Evolutionary conservation across 2,888 invertebrate genomes (phyloP).

Genomic region (Miltochrista miniata): DNA sequence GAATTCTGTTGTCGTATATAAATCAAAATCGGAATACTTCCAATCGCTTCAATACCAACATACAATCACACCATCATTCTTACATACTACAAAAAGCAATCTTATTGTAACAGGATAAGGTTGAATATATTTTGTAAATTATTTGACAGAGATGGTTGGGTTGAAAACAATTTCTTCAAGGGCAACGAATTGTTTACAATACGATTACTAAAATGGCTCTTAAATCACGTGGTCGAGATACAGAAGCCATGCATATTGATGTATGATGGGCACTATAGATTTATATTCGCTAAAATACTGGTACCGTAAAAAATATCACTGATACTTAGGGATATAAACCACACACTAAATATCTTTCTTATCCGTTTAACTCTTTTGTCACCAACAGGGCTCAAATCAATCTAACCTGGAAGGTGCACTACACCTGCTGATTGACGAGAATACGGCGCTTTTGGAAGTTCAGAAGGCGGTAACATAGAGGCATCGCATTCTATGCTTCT

Average conservation of each 20-base stretch:
- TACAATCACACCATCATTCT: slow-evolving; percentile 4
- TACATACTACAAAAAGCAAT: slow-evolving; percentile 14
- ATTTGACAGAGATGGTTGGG: slow-evolving; percentile 22
- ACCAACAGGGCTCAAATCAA: no score
- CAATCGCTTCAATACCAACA: slow-evolving; percentile 20
- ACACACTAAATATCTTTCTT: no score
- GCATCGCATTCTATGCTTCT: no score
- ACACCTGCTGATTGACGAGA: no score
- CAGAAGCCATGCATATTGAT: slow-evolving; percentile 20
- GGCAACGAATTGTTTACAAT: slow-evolving; percentile 60
- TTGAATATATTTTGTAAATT: no score
- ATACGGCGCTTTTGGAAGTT: no score
- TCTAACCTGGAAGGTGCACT: no score
- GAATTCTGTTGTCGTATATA: slow-evolving; percentile 44
- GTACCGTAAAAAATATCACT: background rate
- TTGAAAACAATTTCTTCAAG: slow-evolving; percentile 62
- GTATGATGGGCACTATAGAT: slow-evolving; percentile 13
- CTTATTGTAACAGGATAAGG: slow-evolving; percentile 16
- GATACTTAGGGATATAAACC: no score
- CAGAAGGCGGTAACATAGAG: no score
- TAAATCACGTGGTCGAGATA: slow-evolving; percentile 26
- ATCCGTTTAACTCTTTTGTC: no score
- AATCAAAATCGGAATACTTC: slow-evolving; percentile 47
- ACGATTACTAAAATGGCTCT: slow-evolving; percentile 61
- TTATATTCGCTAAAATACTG: background rate